Percentiles rank a stretch among this genome's conserved stretches.
Conservation (phyloP, 2,797 vertebrate genomes). For the Nothura maculosa region DNA sequence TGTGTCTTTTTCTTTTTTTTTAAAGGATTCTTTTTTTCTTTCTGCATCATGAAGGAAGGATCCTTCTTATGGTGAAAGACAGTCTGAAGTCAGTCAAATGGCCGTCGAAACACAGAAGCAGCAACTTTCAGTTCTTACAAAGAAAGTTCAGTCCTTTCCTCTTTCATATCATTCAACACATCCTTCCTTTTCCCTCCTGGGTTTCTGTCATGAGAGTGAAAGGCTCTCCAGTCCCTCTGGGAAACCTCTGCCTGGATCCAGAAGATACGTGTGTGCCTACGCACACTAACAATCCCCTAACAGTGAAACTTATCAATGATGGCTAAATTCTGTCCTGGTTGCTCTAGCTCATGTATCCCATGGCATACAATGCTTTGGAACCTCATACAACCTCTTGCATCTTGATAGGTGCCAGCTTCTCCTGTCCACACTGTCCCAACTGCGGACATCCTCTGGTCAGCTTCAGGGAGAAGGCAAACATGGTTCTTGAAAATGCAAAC, state of each 20-base stretch:
- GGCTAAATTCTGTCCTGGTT: not conserved
- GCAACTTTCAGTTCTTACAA: not conserved
- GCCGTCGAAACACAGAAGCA: not conserved
- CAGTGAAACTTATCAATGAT: not conserved
- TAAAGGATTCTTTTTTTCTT: not conserved
- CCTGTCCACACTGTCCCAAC: not conserved
- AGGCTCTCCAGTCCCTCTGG: not conserved
- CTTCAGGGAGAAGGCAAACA: not conserved
- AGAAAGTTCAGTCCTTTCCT: not conserved
- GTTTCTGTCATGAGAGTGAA: not conserved
- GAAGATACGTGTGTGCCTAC: not conserved
- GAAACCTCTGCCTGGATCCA: not conserved
- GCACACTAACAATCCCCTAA: not conserved
- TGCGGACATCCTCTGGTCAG: not conserved
- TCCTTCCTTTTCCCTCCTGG: not conserved
- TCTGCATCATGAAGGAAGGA: not conserved
- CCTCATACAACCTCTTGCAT: not conserved
- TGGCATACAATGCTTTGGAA: not conserved
- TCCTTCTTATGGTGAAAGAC: not conserved
- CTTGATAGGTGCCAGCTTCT: not conserved
- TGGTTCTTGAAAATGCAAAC: not conserved
- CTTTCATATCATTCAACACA: not conserved
- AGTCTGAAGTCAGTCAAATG: not conserved
- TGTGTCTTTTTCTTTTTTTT: not conserved
- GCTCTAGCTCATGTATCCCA: not conserved